Evolutionary conservation across 2,797 vertebrate genomes (phyloP).

Genomic region (Pitangus sulphuratus): DNA sequence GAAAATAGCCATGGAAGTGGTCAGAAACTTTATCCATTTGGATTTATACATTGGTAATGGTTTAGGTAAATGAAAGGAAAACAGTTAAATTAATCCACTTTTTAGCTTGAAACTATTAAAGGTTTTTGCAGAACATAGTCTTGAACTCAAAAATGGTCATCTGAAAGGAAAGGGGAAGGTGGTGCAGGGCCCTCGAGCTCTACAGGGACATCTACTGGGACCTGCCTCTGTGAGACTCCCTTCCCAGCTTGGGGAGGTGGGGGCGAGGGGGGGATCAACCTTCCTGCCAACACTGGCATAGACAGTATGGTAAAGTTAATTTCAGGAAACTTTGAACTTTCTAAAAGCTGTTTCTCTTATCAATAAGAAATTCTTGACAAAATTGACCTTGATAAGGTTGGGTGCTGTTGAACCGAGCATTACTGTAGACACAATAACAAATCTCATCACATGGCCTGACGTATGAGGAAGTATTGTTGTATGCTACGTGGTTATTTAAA

Average conservation of each 20-base stretch:
- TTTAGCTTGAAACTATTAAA: not conserved
- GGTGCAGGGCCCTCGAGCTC: not conserved
- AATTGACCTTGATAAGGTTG: not conserved
- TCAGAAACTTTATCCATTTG: not conserved
- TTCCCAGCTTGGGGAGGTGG: accelerated
- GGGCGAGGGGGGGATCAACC: accelerated
- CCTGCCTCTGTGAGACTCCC: not conserved
- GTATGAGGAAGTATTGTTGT: slow-evolving; percentile 23
- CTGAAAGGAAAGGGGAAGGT: accelerated
- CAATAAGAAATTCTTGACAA: not conserved
- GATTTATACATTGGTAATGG: not conserved
- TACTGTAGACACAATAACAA: not conserved
- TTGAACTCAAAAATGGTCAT: not conserved
- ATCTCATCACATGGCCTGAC: accelerated
- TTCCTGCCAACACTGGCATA: accelerated
- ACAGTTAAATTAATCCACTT: not conserved
- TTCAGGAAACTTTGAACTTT: not conserved
- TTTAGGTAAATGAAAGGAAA: not conserved
- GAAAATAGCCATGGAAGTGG: not conserved
- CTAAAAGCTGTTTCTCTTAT: not conserved
- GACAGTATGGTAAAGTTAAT: accelerated
- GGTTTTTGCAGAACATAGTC: not conserved
- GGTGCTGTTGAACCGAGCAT: not conserved
- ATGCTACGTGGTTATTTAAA: not conserved
- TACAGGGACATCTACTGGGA: not conserved